Percentiles rank a stretch among this genome's conserved stretches.
Evolutionary conservation across 2,113 vertebrate species (phyloP).

Genomic region (Seriola aureovittata): DNA sequence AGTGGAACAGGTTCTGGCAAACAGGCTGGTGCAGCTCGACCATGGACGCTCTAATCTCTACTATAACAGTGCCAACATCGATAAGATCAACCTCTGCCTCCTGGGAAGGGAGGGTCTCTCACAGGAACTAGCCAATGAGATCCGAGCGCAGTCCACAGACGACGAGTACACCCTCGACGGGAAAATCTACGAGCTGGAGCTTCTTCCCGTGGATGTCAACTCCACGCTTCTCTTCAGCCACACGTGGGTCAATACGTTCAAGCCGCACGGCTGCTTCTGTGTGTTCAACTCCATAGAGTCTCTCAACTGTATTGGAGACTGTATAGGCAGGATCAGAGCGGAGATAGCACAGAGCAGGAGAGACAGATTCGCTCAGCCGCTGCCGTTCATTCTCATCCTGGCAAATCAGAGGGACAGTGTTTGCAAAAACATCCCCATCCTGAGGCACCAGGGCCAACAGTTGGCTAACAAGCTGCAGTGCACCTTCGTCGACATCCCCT

Average conservation of each 20-base stretch:
- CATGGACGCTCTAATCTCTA: conserved; percentile 93
- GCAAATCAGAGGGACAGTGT: conserved; percentile 95
- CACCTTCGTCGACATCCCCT: conserved; percentile 96
- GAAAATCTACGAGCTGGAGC: conserved; percentile 97
- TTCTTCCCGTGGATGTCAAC: conserved; percentile 94
- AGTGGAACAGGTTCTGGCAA: conserved; percentile 96
- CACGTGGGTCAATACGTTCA: conserved; percentile 92
- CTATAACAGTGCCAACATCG: conserved; percentile 94
- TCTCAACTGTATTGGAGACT: conserved; percentile 95
- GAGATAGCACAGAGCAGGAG: conserved; percentile 93
- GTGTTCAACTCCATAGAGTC: conserved; percentile 98
- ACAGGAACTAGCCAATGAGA: conserved; percentile 97
- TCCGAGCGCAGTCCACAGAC: conserved; percentile 96
- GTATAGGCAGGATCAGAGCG: conserved; percentile 94
- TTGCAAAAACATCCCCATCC: conserved; percentile 95
- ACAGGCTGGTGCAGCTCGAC: conserved; percentile 93
- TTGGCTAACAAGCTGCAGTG: conserved; percentile 98
- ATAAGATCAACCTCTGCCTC: conserved; percentile 98
- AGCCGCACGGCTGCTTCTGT: conserved; percentile 98
- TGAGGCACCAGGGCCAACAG: conserved; percentile 97
- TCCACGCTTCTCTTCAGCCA: conserved; percentile 94
- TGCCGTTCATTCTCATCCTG: conserved; percentile 96
- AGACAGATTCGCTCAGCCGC: conserved; percentile 91
- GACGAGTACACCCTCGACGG: conserved; percentile 98
- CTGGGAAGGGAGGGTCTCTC: conserved; percentile 96